Evolutionary conservation across 2,113 vertebrate genomes (phyloP).

Genomic region (Salvelinus alpinus): DNA sequence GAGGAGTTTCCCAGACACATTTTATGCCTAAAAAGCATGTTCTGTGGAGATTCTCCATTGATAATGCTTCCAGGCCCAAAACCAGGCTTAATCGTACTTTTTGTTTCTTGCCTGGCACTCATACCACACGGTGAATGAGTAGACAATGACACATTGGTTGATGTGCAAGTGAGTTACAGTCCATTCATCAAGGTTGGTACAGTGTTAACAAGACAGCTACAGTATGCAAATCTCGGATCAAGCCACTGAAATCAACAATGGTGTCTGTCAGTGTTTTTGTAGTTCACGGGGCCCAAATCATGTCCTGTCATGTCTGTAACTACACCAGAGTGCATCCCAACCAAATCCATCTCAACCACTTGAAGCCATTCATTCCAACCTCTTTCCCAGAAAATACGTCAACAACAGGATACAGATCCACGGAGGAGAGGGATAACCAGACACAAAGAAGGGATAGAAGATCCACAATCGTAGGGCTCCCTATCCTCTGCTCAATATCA

Average conservation of each 20-base stretch:
- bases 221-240: too few species aligned
- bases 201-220: too few species aligned
- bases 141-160: too few species aligned
- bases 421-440: background rate
- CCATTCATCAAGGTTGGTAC: too few species aligned
- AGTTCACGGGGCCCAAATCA: background rate
- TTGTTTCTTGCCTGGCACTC: too few species aligned
- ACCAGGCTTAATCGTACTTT: background rate
- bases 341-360: background rate
- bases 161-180: too few species aligned
- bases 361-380: background rate
- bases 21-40: background rate
- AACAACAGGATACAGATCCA: background rate
- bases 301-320: background rate
- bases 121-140: too few species aligned
- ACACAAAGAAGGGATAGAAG: background rate
- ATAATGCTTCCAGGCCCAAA: background rate
- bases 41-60: background rate
- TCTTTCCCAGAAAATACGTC: background rate
- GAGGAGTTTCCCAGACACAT: slow-evolving; percentile 25
- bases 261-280: too few species aligned
- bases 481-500: background rate
- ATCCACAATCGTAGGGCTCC: background rate
- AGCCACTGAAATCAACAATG: too few species aligned
- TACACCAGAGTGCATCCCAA: background rate